phyloP scores from a whole-genome alignment of 2,797 vertebrate genomes.

The Malacoraja senta region DNA sequence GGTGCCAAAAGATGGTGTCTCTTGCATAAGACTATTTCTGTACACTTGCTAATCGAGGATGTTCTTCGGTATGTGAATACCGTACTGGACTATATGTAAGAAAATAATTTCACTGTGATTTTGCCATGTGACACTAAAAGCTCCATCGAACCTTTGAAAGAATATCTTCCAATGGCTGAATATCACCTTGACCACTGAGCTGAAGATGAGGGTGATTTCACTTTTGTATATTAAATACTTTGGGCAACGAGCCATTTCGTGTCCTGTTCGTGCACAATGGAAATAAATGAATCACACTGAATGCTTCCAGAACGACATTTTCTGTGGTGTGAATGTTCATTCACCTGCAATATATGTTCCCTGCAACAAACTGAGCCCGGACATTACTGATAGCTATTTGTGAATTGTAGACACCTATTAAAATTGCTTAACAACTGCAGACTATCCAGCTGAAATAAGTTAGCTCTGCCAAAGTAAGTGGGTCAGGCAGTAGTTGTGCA shows the following conservation, averaged over 20 bases:
- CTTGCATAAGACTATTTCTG: too few relatives aligned
- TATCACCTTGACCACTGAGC: neutral
- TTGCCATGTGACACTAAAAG: too few relatives aligned
- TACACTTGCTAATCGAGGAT: too few relatives aligned
- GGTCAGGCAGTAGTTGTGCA: too few relatives aligned
- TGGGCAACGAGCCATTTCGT: neutral
- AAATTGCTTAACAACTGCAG: neutral
- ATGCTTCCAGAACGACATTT: neutral
- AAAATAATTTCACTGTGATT: too few relatives aligned
- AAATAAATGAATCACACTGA: neutral
- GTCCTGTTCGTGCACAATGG: neutral
- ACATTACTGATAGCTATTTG: neutral
- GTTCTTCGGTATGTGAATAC: too few relatives aligned
- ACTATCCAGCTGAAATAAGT: neutral
- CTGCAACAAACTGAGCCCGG: neutral
- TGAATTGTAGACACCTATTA: neutral
- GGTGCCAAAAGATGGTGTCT: too few relatives aligned
- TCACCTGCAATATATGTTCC: neutral
- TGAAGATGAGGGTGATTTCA: neutral
- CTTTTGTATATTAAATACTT: neutral
- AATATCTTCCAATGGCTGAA: neutral
- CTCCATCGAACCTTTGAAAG: too few relatives aligned
- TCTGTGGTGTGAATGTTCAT: neutral
- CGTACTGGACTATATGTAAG: too few relatives aligned
- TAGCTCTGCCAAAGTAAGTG: neutral